Conservation (phyloP, 2,888 invertebrate genomes). For the Catocala fraxini region DNA sequence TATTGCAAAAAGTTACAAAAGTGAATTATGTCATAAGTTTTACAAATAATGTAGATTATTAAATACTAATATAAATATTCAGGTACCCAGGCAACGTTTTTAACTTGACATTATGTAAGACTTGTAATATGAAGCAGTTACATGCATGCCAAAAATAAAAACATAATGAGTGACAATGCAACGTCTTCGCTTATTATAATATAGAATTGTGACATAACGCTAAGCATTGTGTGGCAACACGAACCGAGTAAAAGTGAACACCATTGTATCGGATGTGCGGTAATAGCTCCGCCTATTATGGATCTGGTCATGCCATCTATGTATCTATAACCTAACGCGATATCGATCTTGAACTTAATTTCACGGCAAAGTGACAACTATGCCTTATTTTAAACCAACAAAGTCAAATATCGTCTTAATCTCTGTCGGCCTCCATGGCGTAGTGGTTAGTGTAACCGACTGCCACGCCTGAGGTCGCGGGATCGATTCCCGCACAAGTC, state of each 20-base stretch:
- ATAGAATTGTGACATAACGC: conserved; percentile 66
- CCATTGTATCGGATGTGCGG: conserved; percentile 65
- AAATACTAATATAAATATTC: background rate
- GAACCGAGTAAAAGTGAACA: conserved; percentile 73
- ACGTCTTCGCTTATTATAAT: conserved; percentile 36
- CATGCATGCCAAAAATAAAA: background rate
- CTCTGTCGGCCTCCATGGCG: too few relatives aligned
- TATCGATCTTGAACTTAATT: too few relatives aligned
- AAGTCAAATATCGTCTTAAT: too few relatives aligned
- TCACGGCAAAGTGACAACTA: too few relatives aligned
- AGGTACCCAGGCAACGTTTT: background rate
- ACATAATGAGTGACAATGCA: conserved; percentile 21
- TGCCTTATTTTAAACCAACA: too few relatives aligned
- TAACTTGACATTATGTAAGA: conserved; percentile 2
- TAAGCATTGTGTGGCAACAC: conserved; percentile 62
- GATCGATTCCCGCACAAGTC: too few relatives aligned
- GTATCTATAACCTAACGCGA: too few relatives aligned
- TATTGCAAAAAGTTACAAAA: background rate
- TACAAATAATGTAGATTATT: background rate
- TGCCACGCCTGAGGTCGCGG: too few relatives aligned
- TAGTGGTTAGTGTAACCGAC: too few relatives aligned
- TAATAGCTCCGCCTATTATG: conserved; percentile 63
- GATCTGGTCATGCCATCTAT: conserved; percentile 35
- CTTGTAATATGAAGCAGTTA: background rate
- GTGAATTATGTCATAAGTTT: background rate